Percentiles rank a stretch among this genome's conserved stretches.
Conservation (phyloP, 1,140 invertebrate genomes). For the Octopus sinensis region DNA sequence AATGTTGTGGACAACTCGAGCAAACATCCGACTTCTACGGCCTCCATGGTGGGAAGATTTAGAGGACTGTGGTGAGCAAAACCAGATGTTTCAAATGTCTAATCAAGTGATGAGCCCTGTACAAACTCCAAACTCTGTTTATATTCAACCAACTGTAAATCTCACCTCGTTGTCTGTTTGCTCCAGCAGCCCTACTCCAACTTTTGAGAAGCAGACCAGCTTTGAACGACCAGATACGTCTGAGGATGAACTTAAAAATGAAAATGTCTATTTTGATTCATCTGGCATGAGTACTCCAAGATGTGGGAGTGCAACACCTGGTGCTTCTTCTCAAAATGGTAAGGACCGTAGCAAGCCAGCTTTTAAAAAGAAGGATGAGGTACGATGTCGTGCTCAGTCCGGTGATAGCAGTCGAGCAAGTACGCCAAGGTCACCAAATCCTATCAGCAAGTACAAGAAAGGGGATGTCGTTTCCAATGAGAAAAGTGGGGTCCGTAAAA, state of each 20-base stretch:
- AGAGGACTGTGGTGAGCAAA: conserved; percentile 62
- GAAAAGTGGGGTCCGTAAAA: conserved; percentile 93
- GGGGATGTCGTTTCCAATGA: conserved; percentile 90
- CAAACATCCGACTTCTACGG: conserved; percentile 82
- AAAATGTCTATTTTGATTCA: conserved; percentile 49
- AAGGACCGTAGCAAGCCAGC: conserved; percentile 38
- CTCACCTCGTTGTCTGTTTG: conserved; percentile 56
- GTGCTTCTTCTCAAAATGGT: conserved; percentile 44
- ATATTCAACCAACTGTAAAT: conserved; percentile 18
- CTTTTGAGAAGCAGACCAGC: conserved; percentile 44
- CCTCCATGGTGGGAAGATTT: conserved; percentile 95
- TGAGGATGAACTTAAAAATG: conserved; percentile 51
- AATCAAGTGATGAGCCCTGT: conserved; percentile 7
- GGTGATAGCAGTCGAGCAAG: conserved; percentile 52
- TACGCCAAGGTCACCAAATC: conserved; percentile 59
- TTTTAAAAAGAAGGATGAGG: conserved; percentile 47
- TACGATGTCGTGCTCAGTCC: conserved; percentile 51
- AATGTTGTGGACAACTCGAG: conserved; percentile 68
- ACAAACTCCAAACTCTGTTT: conserved; percentile 21
- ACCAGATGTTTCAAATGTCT: neutral
- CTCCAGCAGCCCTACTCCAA: conserved; percentile 78
- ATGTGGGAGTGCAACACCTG: conserved; percentile 60
- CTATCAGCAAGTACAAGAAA: conserved; percentile 94
- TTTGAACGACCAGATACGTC: conserved; percentile 45
- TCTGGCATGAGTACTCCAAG: conserved; percentile 49